Conservation (phyloP, 2,797 vertebrate genomes). For the Oreochromis grahami region DNA sequence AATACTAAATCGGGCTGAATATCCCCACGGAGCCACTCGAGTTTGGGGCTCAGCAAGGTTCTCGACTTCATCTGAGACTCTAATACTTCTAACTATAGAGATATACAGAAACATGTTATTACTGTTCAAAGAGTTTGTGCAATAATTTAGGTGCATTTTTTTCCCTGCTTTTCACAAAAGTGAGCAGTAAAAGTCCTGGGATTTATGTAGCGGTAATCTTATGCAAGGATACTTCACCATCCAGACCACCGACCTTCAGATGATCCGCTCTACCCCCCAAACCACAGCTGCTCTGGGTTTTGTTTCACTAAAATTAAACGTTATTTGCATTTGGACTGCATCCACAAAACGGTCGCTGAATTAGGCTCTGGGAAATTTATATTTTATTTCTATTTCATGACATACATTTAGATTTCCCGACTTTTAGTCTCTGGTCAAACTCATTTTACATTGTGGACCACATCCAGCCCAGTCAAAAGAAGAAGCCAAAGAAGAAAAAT, state of each 20-base stretch:
- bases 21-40: background rate
- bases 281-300: background rate
- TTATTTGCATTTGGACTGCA: background rate
- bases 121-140: background rate
- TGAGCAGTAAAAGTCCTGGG: background rate
- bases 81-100: fast-evolving
- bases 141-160: background rate
- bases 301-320: background rate
- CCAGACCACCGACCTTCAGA: background rate
- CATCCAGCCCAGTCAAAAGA: background rate
- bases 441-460: fast-evolving
- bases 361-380: background rate
- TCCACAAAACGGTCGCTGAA: fast-evolving
- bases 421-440: background rate
- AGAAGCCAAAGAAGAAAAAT: background rate
- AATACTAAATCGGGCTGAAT: background rate
- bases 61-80: background rate
- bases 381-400: background rate
- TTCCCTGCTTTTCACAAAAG: background rate
- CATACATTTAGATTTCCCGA: background rate
- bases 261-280: background rate
- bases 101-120: background rate
- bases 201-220: background rate
- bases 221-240: background rate
- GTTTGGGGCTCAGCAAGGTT: background rate